Percentiles rank a stretch among this genome's conserved stretches.
phyloP scores from a whole-genome alignment of 2,797 vertebrate genomes.

The Pseudochirops corinnae region DNA sequence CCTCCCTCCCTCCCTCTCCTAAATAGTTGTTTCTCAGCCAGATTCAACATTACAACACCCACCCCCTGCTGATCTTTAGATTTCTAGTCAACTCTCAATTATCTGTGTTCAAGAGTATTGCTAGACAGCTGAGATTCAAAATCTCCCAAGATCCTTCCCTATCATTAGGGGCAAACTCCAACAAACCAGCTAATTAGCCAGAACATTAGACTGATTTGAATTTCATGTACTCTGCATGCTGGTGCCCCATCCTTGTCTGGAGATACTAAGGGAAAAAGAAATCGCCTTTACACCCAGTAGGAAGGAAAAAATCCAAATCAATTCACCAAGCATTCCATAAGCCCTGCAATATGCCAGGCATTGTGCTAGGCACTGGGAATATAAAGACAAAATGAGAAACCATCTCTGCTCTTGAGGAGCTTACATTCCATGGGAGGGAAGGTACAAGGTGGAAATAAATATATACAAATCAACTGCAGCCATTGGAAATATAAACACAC shows the following conservation, averaged over 20 bases:
- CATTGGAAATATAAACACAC: neutral
- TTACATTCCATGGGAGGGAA: neutral
- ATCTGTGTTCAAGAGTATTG: neutral
- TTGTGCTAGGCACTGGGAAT: neutral
- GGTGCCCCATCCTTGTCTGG: neutral
- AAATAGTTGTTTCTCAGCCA: neutral
- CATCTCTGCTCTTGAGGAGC: neutral
- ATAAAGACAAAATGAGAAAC: neutral
- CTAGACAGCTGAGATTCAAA: too few relatives aligned
- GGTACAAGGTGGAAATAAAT: neutral
- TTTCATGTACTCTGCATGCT: neutral
- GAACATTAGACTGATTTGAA: neutral
- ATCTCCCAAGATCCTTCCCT: neutral
- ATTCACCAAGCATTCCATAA: neutral
- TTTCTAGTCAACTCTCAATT: neutral
- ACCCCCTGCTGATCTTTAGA: neutral
- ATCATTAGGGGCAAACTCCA: neutral
- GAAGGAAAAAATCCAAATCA: neutral
- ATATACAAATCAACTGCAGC: neutral
- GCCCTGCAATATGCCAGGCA: neutral
- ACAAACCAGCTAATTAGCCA: neutral
- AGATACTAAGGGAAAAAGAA: conserved; percentile 37
- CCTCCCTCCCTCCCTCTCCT: neutral
- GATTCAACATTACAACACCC: neutral
- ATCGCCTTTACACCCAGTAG: conserved; percentile 39